Evolutionary conservation across 2,888 invertebrate genomes (phyloP).

Genomic region (Pilophorus perplexus): DNA sequence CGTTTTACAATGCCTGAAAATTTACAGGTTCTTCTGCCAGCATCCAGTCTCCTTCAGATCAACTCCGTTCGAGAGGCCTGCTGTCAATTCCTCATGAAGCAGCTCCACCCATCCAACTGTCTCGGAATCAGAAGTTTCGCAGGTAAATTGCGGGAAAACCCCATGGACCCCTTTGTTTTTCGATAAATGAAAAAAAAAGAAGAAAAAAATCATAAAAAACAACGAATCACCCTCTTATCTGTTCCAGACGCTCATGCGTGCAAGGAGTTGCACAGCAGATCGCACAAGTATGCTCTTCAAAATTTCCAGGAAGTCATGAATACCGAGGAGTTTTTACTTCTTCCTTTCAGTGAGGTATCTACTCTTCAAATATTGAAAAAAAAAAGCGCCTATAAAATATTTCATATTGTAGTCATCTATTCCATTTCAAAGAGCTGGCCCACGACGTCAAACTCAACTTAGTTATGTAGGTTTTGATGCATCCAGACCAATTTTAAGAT

Average conservation of each 20-base stretch:
- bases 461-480: no score
- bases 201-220: no score
- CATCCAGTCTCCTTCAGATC: slow-evolving; percentile 70
- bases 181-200: no score
- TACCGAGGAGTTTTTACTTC: slow-evolving; percentile 67
- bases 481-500: no score
- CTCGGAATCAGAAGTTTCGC: slow-evolving; percentile 73
- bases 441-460: no score
- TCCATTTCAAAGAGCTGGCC: no score
- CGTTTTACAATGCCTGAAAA: no score
- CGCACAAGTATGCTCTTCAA: slow-evolving; percentile 67
- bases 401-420: no score
- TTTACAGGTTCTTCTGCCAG: slow-evolving; percentile 66
- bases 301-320: slow-evolving; percentile 69
- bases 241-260: slow-evolving; percentile 65
- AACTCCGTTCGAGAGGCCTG: slow-evolving; percentile 68
- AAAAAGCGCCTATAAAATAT: no score
- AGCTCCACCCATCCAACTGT: slow-evolving; percentile 73
- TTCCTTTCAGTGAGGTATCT: slow-evolving; percentile 61
- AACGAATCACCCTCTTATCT: no score
- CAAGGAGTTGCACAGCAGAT: slow-evolving; percentile 64
- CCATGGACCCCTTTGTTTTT: no score
- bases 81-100: slow-evolving; percentile 70
- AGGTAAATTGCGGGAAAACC: slow-evolving; percentile 51
- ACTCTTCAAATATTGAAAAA: neutral